Evolutionary conservation across 2,797 vertebrate species (phyloP), one percentile per base, ranked within the genome.

Genomic region (Poecilia velifera): DNA sequence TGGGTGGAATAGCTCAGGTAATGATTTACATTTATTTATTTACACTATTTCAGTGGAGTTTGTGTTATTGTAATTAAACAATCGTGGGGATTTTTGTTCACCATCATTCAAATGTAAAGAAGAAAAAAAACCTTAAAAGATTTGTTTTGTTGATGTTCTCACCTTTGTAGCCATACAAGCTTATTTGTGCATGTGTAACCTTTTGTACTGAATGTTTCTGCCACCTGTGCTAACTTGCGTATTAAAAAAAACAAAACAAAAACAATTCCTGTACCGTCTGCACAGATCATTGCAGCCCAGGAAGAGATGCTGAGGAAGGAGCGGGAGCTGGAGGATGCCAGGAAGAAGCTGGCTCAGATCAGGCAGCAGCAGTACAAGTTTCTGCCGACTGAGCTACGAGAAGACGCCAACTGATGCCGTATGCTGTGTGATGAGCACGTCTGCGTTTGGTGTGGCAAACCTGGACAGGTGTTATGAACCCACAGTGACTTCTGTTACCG

Each of bases 351-450:
- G 89, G 98, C 98, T 82, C 98, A 99, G 93, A 99, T 99, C 89
- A 96, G 98, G 80, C 98, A 99, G 92, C 98, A 99, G 92, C 98
- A 99, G 93, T 99, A 99, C 94, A 99, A 99, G 91, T 99, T 99
- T 90, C 92, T 99, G 62, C 98, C 98, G 78, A 98, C 96, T 0
- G 98, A 99, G 86, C 95, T 99, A 49, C 96, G 98, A 84, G 98
- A 99, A 88, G 98, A 99, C 72, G 95, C 95, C 91, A 96, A 97
- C 92, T 99, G 96, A 82, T 57, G 57, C 3, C 76, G 34, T 34
- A 34, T 45, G 62, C 70, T 78, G 62, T 76, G 51, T 64, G 78
- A 86, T 22, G 66, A 83, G 77, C 82, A 76, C 82, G 66, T 76
- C 39, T 81, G 36, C 72, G 34, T 79, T 53, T 55, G 76, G 18